Conservation (phyloP, 2,888 invertebrate species). For the Ochropleura plecta region DNA sequence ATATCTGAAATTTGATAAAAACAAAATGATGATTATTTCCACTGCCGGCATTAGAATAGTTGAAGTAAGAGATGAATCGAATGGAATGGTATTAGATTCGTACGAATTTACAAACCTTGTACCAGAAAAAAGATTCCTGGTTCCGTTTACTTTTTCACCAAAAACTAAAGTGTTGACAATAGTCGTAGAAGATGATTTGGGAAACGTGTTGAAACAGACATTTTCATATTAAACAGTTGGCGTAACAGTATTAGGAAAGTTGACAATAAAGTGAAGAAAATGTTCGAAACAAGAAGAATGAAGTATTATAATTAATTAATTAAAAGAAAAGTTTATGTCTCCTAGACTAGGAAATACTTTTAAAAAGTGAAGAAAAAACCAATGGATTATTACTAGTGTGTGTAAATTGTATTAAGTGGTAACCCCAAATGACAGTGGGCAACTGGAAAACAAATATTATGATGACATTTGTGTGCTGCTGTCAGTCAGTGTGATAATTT, state of each 20-base stretch:
- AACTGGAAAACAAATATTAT: slow-evolving; percentile 64
- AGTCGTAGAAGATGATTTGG: slow-evolving; percentile 92
- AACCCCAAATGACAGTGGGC: slow-evolving; percentile 67
- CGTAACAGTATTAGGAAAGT: slow-evolving; percentile 71
- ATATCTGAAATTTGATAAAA: slow-evolving; percentile 89
- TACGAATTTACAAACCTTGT: slow-evolving; percentile 92
- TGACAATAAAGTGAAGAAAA: slow-evolving; percentile 83
- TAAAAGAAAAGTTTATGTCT: slow-evolving; percentile 44
- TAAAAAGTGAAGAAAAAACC: slow-evolving; percentile 45
- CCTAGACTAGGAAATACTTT: slow-evolving; percentile 51
- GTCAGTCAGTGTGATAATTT: slow-evolving; percentile 12
- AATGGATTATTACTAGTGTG: slow-evolving; percentile 40
- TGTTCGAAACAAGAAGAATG: slow-evolving; percentile 44
- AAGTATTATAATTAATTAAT: slow-evolving; percentile 39
- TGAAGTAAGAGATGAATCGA: slow-evolving; percentile 91
- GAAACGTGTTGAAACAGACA: slow-evolving; percentile 92
- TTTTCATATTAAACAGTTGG: slow-evolving; percentile 85
- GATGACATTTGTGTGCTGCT: slow-evolving; percentile 42
- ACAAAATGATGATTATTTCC: slow-evolving; percentile 91
- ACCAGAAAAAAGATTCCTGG: slow-evolving; percentile 90
- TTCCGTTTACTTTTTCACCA: slow-evolving; percentile 89
- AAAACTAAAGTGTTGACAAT: slow-evolving; percentile 89
- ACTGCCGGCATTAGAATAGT: slow-evolving; percentile 92
- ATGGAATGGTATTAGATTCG: slow-evolving; percentile 91
- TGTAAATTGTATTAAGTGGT: slow-evolving; percentile 65